Evolutionary conservation across 1,140 invertebrate species (phyloP).

Genomic region (Drosophila watanabei): DNA sequence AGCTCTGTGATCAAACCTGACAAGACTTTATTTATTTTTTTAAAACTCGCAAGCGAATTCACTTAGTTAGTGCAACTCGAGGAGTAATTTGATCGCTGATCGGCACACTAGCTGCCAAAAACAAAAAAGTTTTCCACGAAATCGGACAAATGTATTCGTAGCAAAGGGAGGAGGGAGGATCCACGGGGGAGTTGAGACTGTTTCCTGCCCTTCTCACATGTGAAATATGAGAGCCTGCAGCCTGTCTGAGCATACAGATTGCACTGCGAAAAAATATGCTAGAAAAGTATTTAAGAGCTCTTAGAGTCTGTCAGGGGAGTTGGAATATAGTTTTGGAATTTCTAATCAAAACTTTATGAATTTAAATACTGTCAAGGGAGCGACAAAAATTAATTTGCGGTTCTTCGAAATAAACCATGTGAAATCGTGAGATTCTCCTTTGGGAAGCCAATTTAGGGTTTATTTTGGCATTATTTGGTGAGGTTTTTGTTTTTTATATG

Average conservation of each 20-base stretch:
- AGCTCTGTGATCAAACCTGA: too few relatives aligned
- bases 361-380: background rate
- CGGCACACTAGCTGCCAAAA: conserved; percentile 12
- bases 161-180: background rate
- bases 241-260: background rate
- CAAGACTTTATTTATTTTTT: background rate
- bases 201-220: conserved; percentile 26
- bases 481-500: background rate
- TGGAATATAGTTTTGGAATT: background rate
- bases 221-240: conserved; percentile 47
- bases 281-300: background rate
- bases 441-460: conserved; percentile 48
- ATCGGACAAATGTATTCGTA: conserved; percentile 7
- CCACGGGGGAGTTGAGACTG: background rate
- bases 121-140: conserved; percentile 40
- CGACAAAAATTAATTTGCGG: background rate
- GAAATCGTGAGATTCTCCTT: background rate
- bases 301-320: background rate
- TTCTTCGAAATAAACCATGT: background rate
- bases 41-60: background rate
- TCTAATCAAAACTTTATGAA: background rate
- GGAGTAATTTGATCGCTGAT: conserved; percentile 22
- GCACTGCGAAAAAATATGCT: conserved; percentile 12
- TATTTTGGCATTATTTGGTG: background rate
- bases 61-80: conserved; percentile 5